phyloP scores from a whole-genome alignment of 2,113 vertebrate genomes.

The Nothobranchius furzeri region DNA sequence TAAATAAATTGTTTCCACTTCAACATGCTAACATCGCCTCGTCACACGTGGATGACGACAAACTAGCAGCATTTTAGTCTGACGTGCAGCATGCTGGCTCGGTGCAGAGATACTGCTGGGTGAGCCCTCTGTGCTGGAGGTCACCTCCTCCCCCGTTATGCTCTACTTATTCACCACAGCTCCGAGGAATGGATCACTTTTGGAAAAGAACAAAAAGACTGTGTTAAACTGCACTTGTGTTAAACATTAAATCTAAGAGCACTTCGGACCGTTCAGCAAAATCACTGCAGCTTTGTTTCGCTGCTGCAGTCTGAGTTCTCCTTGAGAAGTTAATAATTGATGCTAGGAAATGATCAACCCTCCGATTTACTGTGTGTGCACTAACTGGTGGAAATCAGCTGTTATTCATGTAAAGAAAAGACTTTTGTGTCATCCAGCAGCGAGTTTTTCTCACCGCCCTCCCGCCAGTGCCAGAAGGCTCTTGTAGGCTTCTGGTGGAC shows the following conservation, averaged over 20 bases:
- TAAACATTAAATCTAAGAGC: slow-evolving; percentile 16
- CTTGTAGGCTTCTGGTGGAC: slow-evolving; percentile 70
- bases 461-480: slow-evolving; percentile 64
- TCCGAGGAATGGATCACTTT: slow-evolving; percentile 5
- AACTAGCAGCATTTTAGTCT: slow-evolving; percentile 57
- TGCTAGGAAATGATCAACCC: slow-evolving; percentile 36
- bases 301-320: slow-evolving; percentile 33
- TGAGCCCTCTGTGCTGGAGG: slow-evolving; percentile 51
- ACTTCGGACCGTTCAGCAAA: slow-evolving; percentile 35
- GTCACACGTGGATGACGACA: slow-evolving; percentile 63
- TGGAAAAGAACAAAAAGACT: slow-evolving; percentile 16
- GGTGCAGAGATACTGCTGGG: slow-evolving; percentile 63
- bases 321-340: slow-evolving; percentile 52
- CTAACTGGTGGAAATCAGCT: slow-evolving; percentile 40
- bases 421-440: slow-evolving; percentile 66
- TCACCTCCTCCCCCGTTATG: slow-evolving; percentile 40
- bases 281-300: slow-evolving; percentile 28
- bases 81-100: slow-evolving; percentile 73
- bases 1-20: slow-evolving; percentile 91
- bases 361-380: slow-evolving; percentile 53
- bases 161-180: slow-evolving; percentile 54
- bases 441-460: slow-evolving; percentile 74
- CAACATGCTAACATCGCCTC: slow-evolving; percentile 71
- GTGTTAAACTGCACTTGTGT: slow-evolving; percentile 45
- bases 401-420: slow-evolving; percentile 45